Evolutionary conservation across 2,888 invertebrate species (phyloP).

Genomic region (Eilema caniola): DNA sequence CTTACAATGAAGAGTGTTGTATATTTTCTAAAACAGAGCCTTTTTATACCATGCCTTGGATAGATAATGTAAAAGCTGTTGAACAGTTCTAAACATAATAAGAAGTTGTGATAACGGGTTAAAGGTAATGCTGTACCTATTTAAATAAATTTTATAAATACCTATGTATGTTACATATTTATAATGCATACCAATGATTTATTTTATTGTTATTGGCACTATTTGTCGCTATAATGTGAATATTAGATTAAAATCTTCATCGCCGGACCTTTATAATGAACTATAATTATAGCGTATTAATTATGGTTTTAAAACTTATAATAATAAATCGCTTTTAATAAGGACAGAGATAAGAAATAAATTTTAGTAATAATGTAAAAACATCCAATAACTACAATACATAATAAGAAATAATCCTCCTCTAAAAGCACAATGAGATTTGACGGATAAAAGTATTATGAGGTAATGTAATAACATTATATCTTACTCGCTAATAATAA

Average conservation of each 20-base stretch:
- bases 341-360: background rate
- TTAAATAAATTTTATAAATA: too few relatives aligned
- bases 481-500: conserved; percentile 23
- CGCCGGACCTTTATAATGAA: background rate
- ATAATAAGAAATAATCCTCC: conserved; percentile 1
- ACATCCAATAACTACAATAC: background rate
- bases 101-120: background rate
- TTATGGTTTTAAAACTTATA: background rate
- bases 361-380: background rate
- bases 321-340: background rate
- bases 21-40: conserved; percentile 53
- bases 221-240: too few relatives aligned
- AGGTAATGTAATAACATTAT: conserved; percentile 27
- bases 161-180: too few relatives aligned
- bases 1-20: conserved; percentile 63
- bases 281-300: too few relatives aligned
- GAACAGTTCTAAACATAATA: background rate
- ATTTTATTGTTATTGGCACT: too few relatives aligned
- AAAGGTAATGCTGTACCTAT: background rate
- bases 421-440: conserved; percentile 12
- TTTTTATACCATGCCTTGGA: conserved; percentile 27
- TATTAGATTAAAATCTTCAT: background rate
- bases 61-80: conserved; percentile 20
- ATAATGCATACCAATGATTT: too few relatives aligned
- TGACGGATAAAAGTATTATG: conserved; percentile 16